These are phyloP conservation scores for Centropyge bicolor DNA, from an alignment of 2,797 vertebrate species.

Conservation along the genomic window DNA sequence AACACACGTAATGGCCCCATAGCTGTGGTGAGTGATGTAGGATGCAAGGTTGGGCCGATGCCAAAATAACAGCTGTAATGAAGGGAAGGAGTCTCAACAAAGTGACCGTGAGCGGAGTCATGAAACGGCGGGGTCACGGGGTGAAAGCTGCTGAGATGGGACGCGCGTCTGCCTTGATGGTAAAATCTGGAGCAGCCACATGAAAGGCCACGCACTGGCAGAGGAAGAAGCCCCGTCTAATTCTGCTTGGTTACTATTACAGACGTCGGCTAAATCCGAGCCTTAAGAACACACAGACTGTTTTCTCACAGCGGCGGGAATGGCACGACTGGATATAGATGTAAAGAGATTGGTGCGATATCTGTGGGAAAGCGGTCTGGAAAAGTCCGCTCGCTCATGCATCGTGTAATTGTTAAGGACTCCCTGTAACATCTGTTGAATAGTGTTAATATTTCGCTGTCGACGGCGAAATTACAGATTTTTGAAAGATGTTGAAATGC, in stretches of 20 bases:
- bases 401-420: slow-evolving; percentile 38
- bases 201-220: slow-evolving; percentile 72
- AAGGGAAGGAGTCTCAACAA: slow-evolving; percentile 3
- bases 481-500: slow-evolving; percentile 10
- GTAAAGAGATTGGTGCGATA: slow-evolving; percentile 63
- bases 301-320: slow-evolving; percentile 74
- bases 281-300: slow-evolving; percentile 82
- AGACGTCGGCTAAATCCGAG: slow-evolving; percentile 79
- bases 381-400: slow-evolving; percentile 62
- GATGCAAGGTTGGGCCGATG: slow-evolving; percentile 40
- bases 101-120: slow-evolving; percentile 17
- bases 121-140: slow-evolving; percentile 51
- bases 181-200: slow-evolving; percentile 76
- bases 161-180: slow-evolving; percentile 53
- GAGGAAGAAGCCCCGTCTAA: slow-evolving; percentile 76
- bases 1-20: slow-evolving; percentile 30
- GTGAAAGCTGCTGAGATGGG: slow-evolving; percentile 54
- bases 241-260: slow-evolving; percentile 82
- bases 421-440: slow-evolving; percentile 41
- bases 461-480: slow-evolving; percentile 20
- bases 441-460: slow-evolving; percentile 33
- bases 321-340: slow-evolving; percentile 54
- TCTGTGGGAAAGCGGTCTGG: slow-evolving; percentile 74
- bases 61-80: slow-evolving; percentile 50
- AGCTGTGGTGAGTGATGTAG: slow-evolving; percentile 53